phyloP scores from a whole-genome alignment of 2,113 vertebrate genomes.

The Macheiramphus alcinus region DNA sequence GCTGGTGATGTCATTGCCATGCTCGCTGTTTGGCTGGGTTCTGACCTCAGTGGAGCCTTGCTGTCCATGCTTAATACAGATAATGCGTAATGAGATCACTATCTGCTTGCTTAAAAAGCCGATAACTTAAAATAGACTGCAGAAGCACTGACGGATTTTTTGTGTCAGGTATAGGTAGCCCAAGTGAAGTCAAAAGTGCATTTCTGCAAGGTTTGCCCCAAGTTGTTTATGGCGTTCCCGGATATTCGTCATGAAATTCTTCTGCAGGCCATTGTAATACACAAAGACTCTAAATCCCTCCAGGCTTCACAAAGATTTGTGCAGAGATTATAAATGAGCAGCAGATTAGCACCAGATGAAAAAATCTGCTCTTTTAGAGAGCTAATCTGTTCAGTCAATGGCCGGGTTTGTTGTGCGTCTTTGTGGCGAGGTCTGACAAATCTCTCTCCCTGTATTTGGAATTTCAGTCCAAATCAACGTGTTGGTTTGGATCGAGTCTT shows the following conservation, averaged over 20 bases:
- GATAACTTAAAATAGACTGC: background rate
- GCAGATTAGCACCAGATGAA: constrained; percentile 25
- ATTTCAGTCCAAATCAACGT: background rate
- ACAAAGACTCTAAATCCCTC: constrained; percentile 40
- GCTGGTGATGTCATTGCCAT: background rate
- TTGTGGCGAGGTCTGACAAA: background rate
- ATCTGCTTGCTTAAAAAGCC: constrained; percentile 7
- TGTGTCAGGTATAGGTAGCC: background rate
- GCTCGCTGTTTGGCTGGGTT: background rate
- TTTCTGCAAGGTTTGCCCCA: background rate
- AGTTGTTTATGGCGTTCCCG: background rate
- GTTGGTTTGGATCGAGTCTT: background rate
- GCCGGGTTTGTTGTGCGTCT: background rate
- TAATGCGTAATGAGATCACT: background rate
- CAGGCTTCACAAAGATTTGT: constrained; percentile 36
- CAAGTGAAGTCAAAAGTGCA: background rate
- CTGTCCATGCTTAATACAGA: background rate
- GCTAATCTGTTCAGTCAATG: constrained; percentile 18
- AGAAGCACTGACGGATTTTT: background rate
- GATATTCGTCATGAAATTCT: constrained; percentile 18
- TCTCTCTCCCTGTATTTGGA: background rate
- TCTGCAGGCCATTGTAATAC: constrained; percentile 5
- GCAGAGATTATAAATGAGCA: constrained; percentile 49
- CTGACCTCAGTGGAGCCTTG: background rate
- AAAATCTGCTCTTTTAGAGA: constrained; percentile 40